Percentiles rank a stretch among this genome's conserved stretches.
Conservation (phyloP, 37 sponge, comb jelly and placozoan genomes). For the Oscarella lobularis region DNA sequence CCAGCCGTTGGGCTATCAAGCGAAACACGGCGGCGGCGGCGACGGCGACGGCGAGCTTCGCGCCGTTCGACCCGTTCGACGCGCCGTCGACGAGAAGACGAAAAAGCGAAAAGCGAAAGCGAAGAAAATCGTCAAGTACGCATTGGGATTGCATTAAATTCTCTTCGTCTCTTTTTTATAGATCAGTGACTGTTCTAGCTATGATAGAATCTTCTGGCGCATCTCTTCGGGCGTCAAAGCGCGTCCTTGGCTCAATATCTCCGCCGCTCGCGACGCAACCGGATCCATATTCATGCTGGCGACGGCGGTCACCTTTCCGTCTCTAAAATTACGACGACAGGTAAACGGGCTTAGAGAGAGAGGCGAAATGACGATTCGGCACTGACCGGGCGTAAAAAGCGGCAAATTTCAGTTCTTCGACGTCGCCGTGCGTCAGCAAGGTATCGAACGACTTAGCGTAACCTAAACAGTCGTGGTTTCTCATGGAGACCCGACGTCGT, state of each 20-base stretch:
- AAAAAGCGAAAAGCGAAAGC: not conserved
- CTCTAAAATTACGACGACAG: too few relatives aligned
- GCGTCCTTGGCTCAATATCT: too few relatives aligned
- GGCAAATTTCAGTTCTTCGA: constrained; percentile 62
- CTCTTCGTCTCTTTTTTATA: too few relatives aligned
- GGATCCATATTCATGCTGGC: constrained; percentile 52
- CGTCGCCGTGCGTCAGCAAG: constrained; percentile 58
- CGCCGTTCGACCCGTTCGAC: not conserved
- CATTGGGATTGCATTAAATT: not conserved
- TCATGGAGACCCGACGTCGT: not conserved
- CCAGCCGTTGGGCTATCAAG: not conserved
- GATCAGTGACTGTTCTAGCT: too few relatives aligned
- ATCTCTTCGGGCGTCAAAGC: constrained; percentile 51
- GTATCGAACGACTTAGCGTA: constrained; percentile 64
- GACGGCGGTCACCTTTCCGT: constrained; percentile 63
- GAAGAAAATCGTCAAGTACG: not conserved
- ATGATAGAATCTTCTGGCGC: too few relatives aligned
- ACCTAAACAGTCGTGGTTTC: constrained; percentile 20
- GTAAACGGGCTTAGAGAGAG: not conserved
- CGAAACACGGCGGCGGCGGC: not conserved
- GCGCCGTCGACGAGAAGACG: not conserved
- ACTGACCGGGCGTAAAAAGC: constrained; percentile 65
- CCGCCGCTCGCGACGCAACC: constrained; percentile 56
- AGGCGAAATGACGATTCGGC: not conserved
- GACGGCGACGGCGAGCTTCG: not conserved